Evolutionary conservation across 2,797 vertebrate genomes (phyloP).

Genomic region (Hoplostethus atlanticus): DNA sequence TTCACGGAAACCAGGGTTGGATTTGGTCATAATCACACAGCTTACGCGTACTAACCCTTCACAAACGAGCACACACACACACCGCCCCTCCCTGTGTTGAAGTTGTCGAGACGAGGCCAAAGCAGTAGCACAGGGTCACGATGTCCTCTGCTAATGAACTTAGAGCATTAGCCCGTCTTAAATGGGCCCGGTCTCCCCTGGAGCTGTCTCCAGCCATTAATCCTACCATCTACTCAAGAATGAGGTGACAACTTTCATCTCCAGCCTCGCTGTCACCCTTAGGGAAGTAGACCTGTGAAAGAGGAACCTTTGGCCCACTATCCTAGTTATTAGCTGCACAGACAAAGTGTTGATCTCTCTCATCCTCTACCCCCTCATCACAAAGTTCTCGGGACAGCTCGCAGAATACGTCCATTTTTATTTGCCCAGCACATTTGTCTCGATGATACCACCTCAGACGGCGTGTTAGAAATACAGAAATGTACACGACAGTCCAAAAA

Average conservation of each 20-base stretch:
- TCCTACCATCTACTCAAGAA: slow-evolving; percentile 27
- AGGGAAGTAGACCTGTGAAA: not conserved
- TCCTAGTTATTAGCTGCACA: not conserved
- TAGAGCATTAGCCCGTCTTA: slow-evolving; percentile 77
- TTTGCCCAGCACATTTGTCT: slow-evolving; percentile 47
- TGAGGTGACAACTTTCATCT: slow-evolving; percentile 43
- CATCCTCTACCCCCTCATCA: not conserved
- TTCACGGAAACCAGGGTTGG: not conserved
- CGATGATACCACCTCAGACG: slow-evolving; percentile 31
- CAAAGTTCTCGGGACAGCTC: not conserved
- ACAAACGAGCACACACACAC: too few relatives aligned
- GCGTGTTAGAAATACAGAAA: slow-evolving; percentile 61
- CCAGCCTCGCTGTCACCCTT: slow-evolving; percentile 34
- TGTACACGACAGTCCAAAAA: slow-evolving; percentile 75
- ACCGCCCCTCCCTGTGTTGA: not conserved
- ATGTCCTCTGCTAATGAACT: slow-evolving; percentile 75
- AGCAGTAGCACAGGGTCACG: slow-evolving; percentile 48
- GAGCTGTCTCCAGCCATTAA: slow-evolving; percentile 60
- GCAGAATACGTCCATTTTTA: slow-evolving; percentile 41
- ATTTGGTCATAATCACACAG: not conserved
- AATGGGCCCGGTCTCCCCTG: slow-evolving; percentile 49
- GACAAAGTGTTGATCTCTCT: too few relatives aligned
- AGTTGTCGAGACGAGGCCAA: slow-evolving; percentile 17
- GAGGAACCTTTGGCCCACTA: slow-evolving; percentile 9
- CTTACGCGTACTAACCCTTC: not conserved